Conservation (phyloP, 2,888 invertebrate species). For the Galerucella calmariensis region DNA sequence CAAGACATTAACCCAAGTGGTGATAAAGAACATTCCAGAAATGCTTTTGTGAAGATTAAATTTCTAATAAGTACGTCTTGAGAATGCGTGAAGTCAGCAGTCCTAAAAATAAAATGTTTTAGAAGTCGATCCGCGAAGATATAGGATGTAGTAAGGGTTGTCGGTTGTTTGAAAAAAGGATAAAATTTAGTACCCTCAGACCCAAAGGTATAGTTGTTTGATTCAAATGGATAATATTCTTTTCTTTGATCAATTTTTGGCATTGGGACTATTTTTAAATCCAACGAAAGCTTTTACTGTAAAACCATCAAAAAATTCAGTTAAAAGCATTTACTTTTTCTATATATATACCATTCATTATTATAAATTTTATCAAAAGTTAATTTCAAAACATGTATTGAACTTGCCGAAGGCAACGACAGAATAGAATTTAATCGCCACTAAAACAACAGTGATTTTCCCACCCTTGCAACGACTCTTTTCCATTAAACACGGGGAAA, state of each 20-base stretch:
- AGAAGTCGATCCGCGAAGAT: not conserved
- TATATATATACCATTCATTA: too few relatives aligned
- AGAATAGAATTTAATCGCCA: slow-evolving; percentile 37
- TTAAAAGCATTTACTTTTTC: too few relatives aligned
- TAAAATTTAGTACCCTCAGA: too few relatives aligned
- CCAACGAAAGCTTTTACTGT: too few relatives aligned
- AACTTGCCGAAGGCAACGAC: slow-evolving; percentile 16
- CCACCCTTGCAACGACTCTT: slow-evolving; percentile 37
- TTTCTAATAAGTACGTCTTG: slow-evolving; percentile 3
- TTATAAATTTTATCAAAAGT: slow-evolving; percentile 20
- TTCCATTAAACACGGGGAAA: slow-evolving; percentile 39
- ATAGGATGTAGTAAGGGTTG: not conserved
- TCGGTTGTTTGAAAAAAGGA: too few relatives aligned
- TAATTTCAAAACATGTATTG: slow-evolving; percentile 19
- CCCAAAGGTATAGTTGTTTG: too few relatives aligned
- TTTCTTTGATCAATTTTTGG: too few relatives aligned
- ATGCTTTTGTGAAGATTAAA: slow-evolving; percentile 10
- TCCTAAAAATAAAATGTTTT: not conserved
- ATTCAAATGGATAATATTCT: too few relatives aligned
- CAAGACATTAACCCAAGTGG: slow-evolving; percentile 14
- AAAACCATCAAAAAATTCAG: too few relatives aligned
- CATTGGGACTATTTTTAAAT: too few relatives aligned
- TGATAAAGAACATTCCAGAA: slow-evolving; percentile 10
- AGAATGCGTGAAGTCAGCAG: slow-evolving; percentile 2
- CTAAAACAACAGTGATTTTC: slow-evolving; percentile 38